Base-by-base conservation (phyloP, 2,797 vertebrate species). In the Merluccius polli region DNA sequence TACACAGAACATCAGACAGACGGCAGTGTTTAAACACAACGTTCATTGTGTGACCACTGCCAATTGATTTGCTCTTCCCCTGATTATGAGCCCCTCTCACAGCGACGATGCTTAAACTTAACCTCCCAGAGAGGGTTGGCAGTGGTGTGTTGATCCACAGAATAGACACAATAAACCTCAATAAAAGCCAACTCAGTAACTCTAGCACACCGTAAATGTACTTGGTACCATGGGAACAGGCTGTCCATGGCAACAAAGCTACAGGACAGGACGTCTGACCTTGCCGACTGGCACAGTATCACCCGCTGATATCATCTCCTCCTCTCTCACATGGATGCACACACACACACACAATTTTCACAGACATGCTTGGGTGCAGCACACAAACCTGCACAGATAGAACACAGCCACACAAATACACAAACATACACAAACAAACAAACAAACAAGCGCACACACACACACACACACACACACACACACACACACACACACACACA, bases 181-280 rank as follows among this genome's bases (percentile, higher is more conserved):
- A 63, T 27, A 27, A 63, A 52, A 52, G 18, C 48, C 52, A 63
- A 63, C 21, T 24, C 21, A 27, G 52, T 63, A 27, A 63, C 52
- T 63, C 52, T 63, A 24, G n/a, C 52, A 27, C 32, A n/a, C 18
- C 32, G 16, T 71, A 35, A 71, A 71, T 72, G 36, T 72, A 41
- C 71, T 48, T 30, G 73, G 78, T 82, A 76, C 80, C 52, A 75
- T 81, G 72, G 79, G 85, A 87, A 88, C 79, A 41, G 36, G 38
- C 71, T 16, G 38, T 48, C n/a, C 15, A 16, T 9, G 27, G 71
- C 36, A 30, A 30, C 24, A 18, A 7, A 72, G 29, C 38, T 72
- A 72, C 81, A 77, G 84, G 79, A 86, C 82, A 84, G 84, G 87
- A 87, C 82, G 52, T 84, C 33, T 70, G 75, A 78, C 29, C 31